These are phyloP conservation scores for Macrophya alboannulata DNA, from an alignment of 2,888 invertebrate species.

Conservation along the genomic window DNA sequence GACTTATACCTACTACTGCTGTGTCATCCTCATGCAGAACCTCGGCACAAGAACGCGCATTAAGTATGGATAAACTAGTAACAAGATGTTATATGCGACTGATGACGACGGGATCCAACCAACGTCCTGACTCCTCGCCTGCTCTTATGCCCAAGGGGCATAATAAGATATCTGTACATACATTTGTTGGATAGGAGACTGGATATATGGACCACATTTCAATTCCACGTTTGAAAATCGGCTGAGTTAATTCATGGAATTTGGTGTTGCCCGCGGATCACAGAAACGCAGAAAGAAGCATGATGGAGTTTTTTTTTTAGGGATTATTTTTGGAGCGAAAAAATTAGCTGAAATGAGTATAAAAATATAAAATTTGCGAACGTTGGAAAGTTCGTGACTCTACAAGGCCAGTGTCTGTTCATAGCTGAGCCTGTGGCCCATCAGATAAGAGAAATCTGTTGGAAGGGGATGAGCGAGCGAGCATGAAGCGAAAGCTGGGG, in stretches of 20 bases:
- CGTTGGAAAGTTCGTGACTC: neutral
- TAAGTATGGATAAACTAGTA: conserved; percentile 21
- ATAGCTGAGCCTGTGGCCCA: conserved; percentile 75
- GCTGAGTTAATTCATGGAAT: no score
- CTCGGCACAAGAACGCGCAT: conserved; percentile 35
- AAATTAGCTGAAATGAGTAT: neutral
- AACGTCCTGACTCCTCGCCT: neutral
- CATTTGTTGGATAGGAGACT: neutral
- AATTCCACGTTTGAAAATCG: no score
- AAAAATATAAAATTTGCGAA: neutral
- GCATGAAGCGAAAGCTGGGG: conserved; percentile 38
- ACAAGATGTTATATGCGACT: conserved; percentile 30
- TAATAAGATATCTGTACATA: neutral
- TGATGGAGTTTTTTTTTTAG: no score
- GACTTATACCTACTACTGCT: neutral
- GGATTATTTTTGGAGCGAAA: neutral
- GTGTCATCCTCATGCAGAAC: conserved; percentile 42
- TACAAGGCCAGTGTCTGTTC: conserved; percentile 14
- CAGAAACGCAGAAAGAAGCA: no score
- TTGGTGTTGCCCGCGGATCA: no score
- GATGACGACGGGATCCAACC: neutral
- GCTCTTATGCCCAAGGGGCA: neutral
- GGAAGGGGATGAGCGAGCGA: conserved; percentile 25
- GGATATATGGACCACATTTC: neutral
- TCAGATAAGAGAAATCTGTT: conserved; percentile 68